Base-by-base conservation (phyloP, 2,888 invertebrate genomes). In the Hirudinaria manillensis region DNA sequence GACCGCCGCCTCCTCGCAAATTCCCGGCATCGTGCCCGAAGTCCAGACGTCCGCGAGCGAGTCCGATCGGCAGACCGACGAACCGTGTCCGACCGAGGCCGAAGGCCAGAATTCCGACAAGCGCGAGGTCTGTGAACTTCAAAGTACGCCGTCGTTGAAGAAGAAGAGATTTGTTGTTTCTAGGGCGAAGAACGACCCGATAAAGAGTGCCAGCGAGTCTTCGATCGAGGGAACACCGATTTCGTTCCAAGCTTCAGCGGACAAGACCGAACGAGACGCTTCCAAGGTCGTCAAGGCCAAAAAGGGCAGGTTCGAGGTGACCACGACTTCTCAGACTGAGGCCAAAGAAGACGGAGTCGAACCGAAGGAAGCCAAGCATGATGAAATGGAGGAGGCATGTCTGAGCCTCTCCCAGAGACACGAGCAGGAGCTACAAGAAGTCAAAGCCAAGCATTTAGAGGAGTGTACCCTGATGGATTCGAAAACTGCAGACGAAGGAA, bases 131-230 rank as follows among this genome's bases (percentile, higher is more conserved):
- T 68, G 6, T n/a, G 68, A 68, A 16, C 36, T 68, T n/a, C 68
- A 68, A 32, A 34, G 29, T n/a, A 29, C 61, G 16, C 45, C 72
- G n/a, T 72, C 55, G 29, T 36, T 51, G 21, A 72, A 72, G 32
- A 78, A 78, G 72, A 75, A 75, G n/a, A 61, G 77, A 29, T 78
- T 78, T 45, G 75, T 75, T 32, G 78, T 78, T 24, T 77, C 78
- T 19, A 75, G 70, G 19, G 75, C 76, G 27, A 75, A 77, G 38
- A 76, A 77, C 10, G 76, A 75, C 61, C 74, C 76, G n/a, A 38
- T 61, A 7, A 74, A 68, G 53, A 34, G 24, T 13, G 74, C 70
- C 29, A 53, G 27, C 7, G 74, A 74, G 4, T 27, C 45, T 45
- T 45, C 51, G 45, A 24, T 51, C 27, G 53, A 71, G 13, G 71